Evolutionary conservation across 2,113 vertebrate species (phyloP), one percentile per base, ranked within the genome.

Genomic region (Lagopus leucura): DNA sequence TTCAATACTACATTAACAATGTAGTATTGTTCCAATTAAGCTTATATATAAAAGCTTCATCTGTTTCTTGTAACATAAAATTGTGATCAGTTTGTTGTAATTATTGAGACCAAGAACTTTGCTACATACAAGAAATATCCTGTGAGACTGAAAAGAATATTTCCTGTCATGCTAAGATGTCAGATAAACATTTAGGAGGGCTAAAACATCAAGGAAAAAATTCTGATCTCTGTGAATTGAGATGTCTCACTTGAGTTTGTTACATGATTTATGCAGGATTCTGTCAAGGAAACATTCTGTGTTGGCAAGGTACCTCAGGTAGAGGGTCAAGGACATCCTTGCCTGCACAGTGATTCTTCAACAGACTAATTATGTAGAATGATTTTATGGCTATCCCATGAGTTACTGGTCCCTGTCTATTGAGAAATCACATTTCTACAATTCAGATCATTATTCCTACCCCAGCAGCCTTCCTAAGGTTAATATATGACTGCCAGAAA

Each of bases 151-250:
- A 72, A 54, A 14, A 76, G 27, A 75, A 67, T 7, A 77, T 38
- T 11, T 86, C 17, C 50, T 55, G 22, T 50, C 18, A 42, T 76
- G 45, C 11, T 70, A 54, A 55, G 36, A 13, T 74, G 21, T 54
- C 28, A 91, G 42, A 64, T 65, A 27, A 72, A 43, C 9, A 40
- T 40, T 27, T 63, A 83, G 47, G 28, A 66, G 12, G 14, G 8
- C 42, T 60, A 77, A 85, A 89, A 24, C 7, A 25, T n/a, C 36
- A 6, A 18, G 15, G 27, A 2, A 20, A 63, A 50, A 48, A 55
- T 1, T 40, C 32, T 0, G 0, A 22, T 48, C 15, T 61, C 71
- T 54, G 7, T 52, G 32, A 70, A 82, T 82, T 45, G 55, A 43
- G 50, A 65, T 45, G 6, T 57, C 19, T 36, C 17, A 40, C 28